Evolutionary conservation across 2,888 invertebrate genomes (phyloP), one percentile per base, ranked within the genome.

Genomic region (Venustoraphidia nigricollis): DNA sequence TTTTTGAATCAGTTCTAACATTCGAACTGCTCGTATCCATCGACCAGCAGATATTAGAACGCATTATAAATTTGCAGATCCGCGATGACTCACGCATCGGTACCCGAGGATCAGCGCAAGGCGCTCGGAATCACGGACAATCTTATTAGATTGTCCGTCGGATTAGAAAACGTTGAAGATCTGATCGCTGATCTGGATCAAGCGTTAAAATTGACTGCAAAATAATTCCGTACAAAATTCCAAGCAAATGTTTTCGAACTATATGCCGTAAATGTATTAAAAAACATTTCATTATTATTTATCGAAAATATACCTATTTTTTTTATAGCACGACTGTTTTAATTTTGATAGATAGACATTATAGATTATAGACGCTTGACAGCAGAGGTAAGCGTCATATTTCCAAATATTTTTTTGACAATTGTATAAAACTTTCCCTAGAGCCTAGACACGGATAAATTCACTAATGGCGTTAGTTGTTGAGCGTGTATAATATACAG

Each of bases 21-120:
- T 5, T 13, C 17, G 10, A 10, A 27, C 27, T 17, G 14, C 34
- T n/a, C n/a, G n/a, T n/a, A n/a, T n/a, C 34, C 27, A 10, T 10
- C 34, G 34, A 10, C 10, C 9, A 9, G 34, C 34, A 27, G n/a
- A 1, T 11, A 8, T 41, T 17, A 14, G 9, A 41, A 14, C 34
- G 11, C 36, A 50, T 50, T 45, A 51, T 51, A 46, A 45, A 50
- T 58, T 68, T 70, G 36, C 63, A 89, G 89, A 52, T 82, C 81
- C 17, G 65, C 91, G 34, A 97, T 97, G 97, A 96, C 96, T 0
- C 97, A 97, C 62, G 89, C 93, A 1, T 89, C 90, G 0, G 83
- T 96, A 34, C 88, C 93, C 1, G 75, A 71, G 47, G 80, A 81
- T 41, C 81, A 84, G 53, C 71, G 91, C 52, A 68, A 64, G 34